Percentiles rank a stretch among this genome's conserved stretches.
Evolutionary conservation across 2,797 vertebrate genomes (phyloP).

Genomic region (Antrozous pallidus): DNA sequence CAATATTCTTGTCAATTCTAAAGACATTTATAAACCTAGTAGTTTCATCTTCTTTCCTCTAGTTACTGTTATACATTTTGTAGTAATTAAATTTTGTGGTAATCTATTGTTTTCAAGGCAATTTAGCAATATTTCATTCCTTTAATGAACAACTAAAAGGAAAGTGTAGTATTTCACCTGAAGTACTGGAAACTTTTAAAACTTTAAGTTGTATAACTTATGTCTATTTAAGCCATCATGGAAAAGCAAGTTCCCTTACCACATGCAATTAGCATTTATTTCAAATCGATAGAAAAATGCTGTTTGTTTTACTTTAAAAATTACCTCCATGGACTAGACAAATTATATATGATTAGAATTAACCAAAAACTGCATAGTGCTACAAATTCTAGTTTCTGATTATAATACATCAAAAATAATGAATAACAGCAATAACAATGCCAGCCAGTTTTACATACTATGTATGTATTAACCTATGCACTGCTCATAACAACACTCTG

Average conservation of each 20-base stretch:
- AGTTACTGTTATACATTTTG: background rate
- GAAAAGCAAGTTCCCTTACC: background rate
- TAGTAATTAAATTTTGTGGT: background rate
- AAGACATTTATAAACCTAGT: background rate
- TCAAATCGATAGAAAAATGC: constrained; percentile 4
- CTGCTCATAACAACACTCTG: background rate
- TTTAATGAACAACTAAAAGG: background rate
- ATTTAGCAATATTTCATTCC: background rate
- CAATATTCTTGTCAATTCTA: background rate
- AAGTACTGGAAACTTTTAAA: background rate
- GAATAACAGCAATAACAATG: background rate
- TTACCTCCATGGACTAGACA: background rate
- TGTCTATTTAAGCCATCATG: background rate
- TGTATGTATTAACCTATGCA: rapidly evolving
- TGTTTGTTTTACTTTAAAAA: background rate
- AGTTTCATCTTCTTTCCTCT: background rate
- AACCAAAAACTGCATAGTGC: background rate
- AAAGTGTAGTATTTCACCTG: background rate
- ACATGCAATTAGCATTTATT: background rate
- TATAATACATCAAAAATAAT: background rate
- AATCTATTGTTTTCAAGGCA: background rate
- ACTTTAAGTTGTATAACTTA: background rate
- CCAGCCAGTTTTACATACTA: background rate
- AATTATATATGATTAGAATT: background rate
- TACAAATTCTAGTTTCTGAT: background rate